phyloP scores from a whole-genome alignment of 2,113 vertebrate genomes.

The Syrmaticus mikado region DNA sequence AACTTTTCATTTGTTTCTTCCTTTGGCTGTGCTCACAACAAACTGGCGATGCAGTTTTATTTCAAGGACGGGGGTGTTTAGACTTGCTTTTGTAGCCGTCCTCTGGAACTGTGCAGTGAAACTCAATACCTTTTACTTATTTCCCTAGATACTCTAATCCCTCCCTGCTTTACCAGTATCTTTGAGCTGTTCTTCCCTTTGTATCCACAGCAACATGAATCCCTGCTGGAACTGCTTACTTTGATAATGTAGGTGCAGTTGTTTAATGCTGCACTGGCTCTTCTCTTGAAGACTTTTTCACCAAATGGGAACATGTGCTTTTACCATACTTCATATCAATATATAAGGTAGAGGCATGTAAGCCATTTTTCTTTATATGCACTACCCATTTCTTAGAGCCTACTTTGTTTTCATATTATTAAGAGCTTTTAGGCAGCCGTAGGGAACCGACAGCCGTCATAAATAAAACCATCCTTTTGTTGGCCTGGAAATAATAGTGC shows the following conservation, averaged over 20 bases:
- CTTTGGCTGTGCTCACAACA: slow-evolving; percentile 43
- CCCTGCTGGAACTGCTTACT: slow-evolving; percentile 81
- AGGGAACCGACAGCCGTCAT: not conserved
- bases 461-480: not conserved
- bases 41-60: slow-evolving; percentile 52
- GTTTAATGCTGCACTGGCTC: slow-evolving; percentile 71
- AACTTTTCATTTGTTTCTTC: slow-evolving; percentile 30
- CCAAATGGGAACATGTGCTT: slow-evolving; percentile 46
- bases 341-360: not conserved
- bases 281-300: slow-evolving; percentile 60
- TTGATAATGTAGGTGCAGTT: slow-evolving; percentile 80
- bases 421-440: not conserved
- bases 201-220: slow-evolving; percentile 88
- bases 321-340: not conserved
- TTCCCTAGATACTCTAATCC: slow-evolving; percentile 88
- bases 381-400: not conserved
- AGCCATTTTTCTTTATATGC: not conserved
- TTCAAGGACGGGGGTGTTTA: slow-evolving; percentile 56
- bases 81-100: slow-evolving; percentile 60
- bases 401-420: not conserved
- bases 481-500: not conserved
- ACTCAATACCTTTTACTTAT: slow-evolving; percentile 83
- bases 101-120: slow-evolving; percentile 71
- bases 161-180: slow-evolving; percentile 77
- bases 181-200: slow-evolving; percentile 79